These are phyloP conservation scores for Gavialis gangeticus DNA, from an alignment of 2,113 vertebrate genomes.

Conservation along the genomic window DNA sequence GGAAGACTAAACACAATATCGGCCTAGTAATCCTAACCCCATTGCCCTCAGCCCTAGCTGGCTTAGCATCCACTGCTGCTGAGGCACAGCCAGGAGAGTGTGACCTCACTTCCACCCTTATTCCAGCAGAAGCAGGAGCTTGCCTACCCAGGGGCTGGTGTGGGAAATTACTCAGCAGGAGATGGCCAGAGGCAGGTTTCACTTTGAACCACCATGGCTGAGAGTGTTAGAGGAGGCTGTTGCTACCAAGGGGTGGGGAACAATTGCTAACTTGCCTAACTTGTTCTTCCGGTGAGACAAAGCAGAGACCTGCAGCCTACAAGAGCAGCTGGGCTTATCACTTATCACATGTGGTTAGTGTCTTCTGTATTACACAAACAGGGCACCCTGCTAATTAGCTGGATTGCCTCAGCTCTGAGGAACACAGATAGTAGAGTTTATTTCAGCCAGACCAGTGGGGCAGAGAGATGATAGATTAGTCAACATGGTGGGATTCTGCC, in stretches of 20 bases:
- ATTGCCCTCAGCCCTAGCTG: no score
- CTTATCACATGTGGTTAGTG: background rate
- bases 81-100: background rate
- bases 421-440: background rate
- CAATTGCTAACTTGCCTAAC: constrained; percentile 48
- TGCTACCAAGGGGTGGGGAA: background rate
- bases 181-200: background rate
- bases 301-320: background rate
- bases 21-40: background rate
- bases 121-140: background rate
- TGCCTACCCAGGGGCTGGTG: background rate
- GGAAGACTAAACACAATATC: background rate
- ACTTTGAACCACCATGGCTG: constrained; percentile 9
- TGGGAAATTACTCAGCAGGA: background rate
- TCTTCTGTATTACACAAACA: background rate
- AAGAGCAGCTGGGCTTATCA: background rate
- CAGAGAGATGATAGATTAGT: background rate
- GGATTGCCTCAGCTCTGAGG: background rate
- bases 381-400: background rate
- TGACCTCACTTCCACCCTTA: background rate
- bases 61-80: background rate
- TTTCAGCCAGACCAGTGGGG: background rate
- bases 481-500: background rate
- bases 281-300: constrained; percentile 13
- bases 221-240: constrained; percentile 15